Percentiles rank a stretch among this genome's conserved stretches.
Conservation (phyloP, 2,888 invertebrate genomes). For the Drosophila neonasuta region DNA sequence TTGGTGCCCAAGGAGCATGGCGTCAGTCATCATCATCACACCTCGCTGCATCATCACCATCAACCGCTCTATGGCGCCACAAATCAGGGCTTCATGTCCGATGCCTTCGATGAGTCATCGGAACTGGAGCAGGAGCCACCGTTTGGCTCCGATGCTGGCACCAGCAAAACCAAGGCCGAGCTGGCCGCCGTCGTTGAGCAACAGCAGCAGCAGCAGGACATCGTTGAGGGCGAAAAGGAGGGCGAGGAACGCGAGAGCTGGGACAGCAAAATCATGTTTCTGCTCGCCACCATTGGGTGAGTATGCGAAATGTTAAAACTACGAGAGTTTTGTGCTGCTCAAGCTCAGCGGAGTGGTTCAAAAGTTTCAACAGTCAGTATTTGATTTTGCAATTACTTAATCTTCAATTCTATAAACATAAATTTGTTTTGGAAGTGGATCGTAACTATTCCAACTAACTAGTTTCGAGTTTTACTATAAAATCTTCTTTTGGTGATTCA, state of each 20-base stretch:
- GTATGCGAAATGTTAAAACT: constrained; percentile 9
- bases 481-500: no score
- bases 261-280: constrained; percentile 96
- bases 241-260: constrained; percentile 91
- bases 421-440: no score
- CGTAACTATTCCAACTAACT: no score
- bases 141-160: constrained; percentile 80
- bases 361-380: no score
- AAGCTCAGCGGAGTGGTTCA: no score
- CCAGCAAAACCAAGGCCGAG: constrained; percentile 78
- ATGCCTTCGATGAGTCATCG: constrained; percentile 80
- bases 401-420: no score
- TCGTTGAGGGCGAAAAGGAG: constrained; percentile 88
- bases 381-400: no score
- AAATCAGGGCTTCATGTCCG: constrained; percentile 88
- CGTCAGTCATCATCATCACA: constrained; percentile 83
- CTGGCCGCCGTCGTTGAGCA: constrained; percentile 50
- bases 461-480: no score
- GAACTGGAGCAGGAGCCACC: constrained; percentile 75
- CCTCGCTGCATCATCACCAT: constrained; percentile 72
- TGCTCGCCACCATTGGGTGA: constrained; percentile 93
- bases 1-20: constrained; percentile 87
- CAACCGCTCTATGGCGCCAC: constrained; percentile 90
- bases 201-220: constrained; percentile 77
- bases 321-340: no score